A percentile compares a stretch with the other conserved stretches of the same genome.
Evolutionary conservation across 2,888 invertebrate species (phyloP).

Genomic region (Hoplodrina ambigua): DNA sequence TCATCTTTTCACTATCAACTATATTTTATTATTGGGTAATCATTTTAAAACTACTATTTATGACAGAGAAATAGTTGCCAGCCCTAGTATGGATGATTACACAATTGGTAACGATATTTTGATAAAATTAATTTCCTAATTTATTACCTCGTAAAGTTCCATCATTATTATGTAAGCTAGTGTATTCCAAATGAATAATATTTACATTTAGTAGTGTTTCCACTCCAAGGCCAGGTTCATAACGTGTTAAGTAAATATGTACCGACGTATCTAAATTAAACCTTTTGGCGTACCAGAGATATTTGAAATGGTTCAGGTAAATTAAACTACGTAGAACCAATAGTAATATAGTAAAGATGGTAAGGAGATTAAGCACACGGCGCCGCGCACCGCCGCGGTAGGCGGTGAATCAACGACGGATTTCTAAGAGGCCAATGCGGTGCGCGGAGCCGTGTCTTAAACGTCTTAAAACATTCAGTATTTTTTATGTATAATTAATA

Average conservation of each 20-base stretch:
- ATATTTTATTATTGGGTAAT: no score
- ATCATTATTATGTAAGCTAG: constrained; percentile 6
- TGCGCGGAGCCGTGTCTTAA: no score
- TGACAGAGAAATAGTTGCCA: no score
- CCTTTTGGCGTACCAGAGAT: not conserved
- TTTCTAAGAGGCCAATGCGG: no score
- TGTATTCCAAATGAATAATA: constrained; percentile 3
- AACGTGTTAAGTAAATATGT: not conserved
- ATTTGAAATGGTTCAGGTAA: not conserved
- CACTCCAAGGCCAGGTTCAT: constrained; percentile 11
- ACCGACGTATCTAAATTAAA: not conserved
- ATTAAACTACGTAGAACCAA: not conserved
- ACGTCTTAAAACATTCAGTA: no score
- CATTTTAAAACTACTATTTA: no score
- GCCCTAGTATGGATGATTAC: no score
- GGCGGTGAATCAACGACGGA: no score
- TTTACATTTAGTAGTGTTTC: constrained; percentile 1
- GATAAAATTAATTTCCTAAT: not conserved
- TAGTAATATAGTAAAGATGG: not conserved
- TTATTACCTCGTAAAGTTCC: not conserved
- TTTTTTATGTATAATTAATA: no score
- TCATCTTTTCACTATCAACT: no score
- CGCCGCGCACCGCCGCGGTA: no score
- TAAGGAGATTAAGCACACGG: no score
- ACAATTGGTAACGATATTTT: not conserved